A percentile compares a stretch with the other conserved stretches of the same genome.
Conservation (phyloP, 2,113 vertebrate species). For the Malurus alboscapulatus region DNA sequence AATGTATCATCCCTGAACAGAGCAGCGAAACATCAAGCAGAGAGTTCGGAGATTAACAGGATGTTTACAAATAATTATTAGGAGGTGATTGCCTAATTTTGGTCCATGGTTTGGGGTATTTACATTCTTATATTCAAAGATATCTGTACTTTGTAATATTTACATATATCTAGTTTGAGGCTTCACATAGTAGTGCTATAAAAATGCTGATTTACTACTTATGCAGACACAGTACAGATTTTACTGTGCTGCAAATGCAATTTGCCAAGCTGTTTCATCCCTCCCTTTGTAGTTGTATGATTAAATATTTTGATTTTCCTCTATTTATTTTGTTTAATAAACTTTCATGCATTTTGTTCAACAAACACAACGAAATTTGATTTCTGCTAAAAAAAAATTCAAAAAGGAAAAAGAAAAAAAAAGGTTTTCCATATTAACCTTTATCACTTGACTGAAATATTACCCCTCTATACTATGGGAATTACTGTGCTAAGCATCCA, state of each 20-base stretch:
- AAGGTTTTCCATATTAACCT: background rate
- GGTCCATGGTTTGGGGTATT: background rate
- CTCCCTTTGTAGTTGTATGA: background rate
- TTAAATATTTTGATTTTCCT: constrained; percentile 33
- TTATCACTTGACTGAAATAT: background rate
- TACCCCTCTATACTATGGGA: background rate
- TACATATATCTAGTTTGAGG: background rate
- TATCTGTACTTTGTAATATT: background rate
- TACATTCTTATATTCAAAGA: background rate
- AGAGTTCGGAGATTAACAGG: background rate
- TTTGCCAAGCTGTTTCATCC: background rate
- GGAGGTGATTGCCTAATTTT: background rate
- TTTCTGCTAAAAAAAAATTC: background rate
- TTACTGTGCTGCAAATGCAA: background rate
- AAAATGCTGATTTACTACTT: constrained; percentile 21
- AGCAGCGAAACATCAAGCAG: background rate
- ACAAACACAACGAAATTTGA: background rate
- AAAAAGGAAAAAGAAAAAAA: background rate
- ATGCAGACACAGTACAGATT: background rate
- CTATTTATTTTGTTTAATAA: constrained; percentile 35
- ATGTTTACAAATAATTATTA: constrained; percentile 50
- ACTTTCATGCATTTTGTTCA: background rate
- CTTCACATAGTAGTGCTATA: background rate
- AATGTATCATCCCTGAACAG: background rate
- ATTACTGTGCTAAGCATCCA: background rate